These are phyloP conservation scores for Boulengeromyrus knoepffleri DNA, from an alignment of 2,113 vertebrate species.

Conservation along the genomic window DNA sequence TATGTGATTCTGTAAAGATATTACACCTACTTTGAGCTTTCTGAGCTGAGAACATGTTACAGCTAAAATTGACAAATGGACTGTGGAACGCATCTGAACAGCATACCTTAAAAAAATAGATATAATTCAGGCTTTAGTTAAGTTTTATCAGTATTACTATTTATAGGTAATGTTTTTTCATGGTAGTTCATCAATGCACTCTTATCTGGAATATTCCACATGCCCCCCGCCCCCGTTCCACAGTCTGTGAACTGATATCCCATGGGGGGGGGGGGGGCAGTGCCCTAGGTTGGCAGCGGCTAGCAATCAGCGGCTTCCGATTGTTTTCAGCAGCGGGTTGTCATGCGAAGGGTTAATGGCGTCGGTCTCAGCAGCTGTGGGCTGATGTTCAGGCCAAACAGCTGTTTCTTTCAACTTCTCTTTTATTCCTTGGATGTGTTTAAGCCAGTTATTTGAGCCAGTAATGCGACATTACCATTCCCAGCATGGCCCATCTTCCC, in stretches of 20 bases:
- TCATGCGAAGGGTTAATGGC: background rate
- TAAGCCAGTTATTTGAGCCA: background rate
- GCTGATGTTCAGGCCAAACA: background rate
- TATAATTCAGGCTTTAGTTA: background rate
- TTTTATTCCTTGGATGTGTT: background rate
- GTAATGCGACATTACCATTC: background rate
- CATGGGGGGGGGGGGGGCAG: too few relatives aligned
- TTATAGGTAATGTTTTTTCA: background rate
- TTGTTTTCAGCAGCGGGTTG: background rate
- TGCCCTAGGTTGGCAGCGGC: too few relatives aligned
- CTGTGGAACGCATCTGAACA: background rate
- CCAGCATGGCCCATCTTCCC: background rate
- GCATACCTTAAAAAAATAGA: background rate
- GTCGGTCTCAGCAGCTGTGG: background rate
- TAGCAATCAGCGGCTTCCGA: too few relatives aligned
- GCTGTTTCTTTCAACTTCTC: background rate
- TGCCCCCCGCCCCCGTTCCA: background rate
- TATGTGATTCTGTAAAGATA: background rate
- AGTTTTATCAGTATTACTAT: background rate
- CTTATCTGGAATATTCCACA: background rate
- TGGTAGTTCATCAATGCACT: background rate
- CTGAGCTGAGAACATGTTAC: background rate
- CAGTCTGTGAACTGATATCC: background rate
- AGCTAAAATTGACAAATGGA: background rate
- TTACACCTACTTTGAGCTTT: background rate